phyloP scores from a whole-genome alignment of 1,140 invertebrate genomes.

The Pantala flavescens region DNA sequence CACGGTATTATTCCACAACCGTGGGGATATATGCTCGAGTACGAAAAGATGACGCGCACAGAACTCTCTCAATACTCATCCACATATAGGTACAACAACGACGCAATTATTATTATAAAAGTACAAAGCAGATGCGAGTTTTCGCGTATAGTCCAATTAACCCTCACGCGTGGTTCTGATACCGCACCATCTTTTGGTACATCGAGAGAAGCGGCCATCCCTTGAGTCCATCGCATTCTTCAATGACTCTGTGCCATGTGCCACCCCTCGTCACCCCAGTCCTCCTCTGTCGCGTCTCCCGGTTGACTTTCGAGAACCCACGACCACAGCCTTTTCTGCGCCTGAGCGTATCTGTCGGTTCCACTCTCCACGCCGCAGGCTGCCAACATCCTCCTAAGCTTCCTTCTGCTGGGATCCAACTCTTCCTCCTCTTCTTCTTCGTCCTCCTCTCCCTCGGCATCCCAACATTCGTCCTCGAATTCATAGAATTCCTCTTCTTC shows the following conservation, averaged over 20 bases:
- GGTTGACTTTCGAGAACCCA: constrained; percentile 54
- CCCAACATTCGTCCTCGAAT: constrained; percentile 14
- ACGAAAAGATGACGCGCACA: neutral
- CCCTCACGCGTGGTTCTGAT: neutral
- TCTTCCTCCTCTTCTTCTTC: constrained; percentile 32
- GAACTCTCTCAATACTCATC: neutral
- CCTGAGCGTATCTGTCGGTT: constrained; percentile 46
- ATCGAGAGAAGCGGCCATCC: neutral
- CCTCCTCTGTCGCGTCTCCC: constrained; percentile 10
- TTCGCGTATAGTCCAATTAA: too few species aligned
- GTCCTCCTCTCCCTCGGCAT: constrained; percentile 21
- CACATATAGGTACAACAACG: too few species aligned
- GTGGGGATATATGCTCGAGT: too few species aligned
- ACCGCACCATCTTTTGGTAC: neutral
- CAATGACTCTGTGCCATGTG: neutral
- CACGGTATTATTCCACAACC: too few species aligned
- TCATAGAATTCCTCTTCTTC: constrained; percentile 4
- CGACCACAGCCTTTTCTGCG: constrained; percentile 54
- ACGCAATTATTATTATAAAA: too few species aligned
- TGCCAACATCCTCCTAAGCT: constrained; percentile 49
- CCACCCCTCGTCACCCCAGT: constrained; percentile 5
- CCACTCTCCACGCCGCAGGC: constrained; percentile 57
- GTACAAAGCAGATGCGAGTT: too few species aligned
- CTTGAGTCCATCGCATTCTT: neutral
- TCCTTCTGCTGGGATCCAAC: constrained; percentile 48